Base-by-base conservation (phyloP, 2,888 invertebrate genomes). In the Drosophila multiciliata region DNA sequence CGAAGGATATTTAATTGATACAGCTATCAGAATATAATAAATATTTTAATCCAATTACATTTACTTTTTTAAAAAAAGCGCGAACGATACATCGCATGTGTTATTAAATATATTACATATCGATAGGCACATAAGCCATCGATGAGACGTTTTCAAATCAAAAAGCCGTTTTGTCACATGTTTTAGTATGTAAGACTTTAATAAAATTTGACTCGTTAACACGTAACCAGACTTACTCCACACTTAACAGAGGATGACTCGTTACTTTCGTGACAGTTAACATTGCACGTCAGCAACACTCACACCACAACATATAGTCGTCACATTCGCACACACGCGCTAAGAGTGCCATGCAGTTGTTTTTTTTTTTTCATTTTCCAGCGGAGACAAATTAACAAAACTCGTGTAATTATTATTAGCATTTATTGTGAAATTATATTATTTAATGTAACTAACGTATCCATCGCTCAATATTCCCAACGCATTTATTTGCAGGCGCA, bases 1-100 rank as follows among this genome's bases (percentile, higher is more conserved):
- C 99, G 91, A 99, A 99, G 96, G 99, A 76, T 3, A n/a, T 69
- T 32, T 61, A 48, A 45, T 15, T 15, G 23, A 45, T 11, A 11
- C 33, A 20, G 3, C 8, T 33, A 7, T 6, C 7, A 11, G 17
- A 36, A 11, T 17, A 26, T n/a, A 38, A 36, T 54, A 20, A 11
- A 50, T 7, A 50, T n/a, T 1, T 23, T 45, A 23, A 23, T 8
- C 4, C 15, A 23, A 23, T 15, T 23, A 15, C 8, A 45, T 29
- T 26, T 6, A 3, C 17, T 17, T 26, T 17, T 17, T 17, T 17
- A 26, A n/a, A 50, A 50, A n/a, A 20, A 52, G 62, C 12, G 29
- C 35, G 29, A 29, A 6, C 38, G 1, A 11, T 32, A 32, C 1
- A 50, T 45, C 8, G 3, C 20, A n/a, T 26, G 26, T 17, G 5